Evolutionary conservation across 2,797 vertebrate species (phyloP).

Genomic region (Hydrolagus colliei): DNA sequence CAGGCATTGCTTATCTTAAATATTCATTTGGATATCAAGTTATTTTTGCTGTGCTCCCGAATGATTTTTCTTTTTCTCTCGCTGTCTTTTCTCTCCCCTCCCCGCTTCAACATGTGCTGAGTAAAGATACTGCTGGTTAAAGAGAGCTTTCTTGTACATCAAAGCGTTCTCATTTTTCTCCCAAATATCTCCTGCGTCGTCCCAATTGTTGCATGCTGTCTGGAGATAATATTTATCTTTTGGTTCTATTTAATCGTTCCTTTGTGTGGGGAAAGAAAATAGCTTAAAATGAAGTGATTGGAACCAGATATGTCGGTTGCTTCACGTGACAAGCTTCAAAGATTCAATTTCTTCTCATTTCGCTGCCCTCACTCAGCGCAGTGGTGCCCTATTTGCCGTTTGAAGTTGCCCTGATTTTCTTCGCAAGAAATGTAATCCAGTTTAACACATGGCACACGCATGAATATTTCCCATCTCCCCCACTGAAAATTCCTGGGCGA

Average conservation of each 20-base stretch:
- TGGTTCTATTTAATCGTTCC: not conserved
- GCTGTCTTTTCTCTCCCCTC: not conserved
- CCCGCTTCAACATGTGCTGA: not conserved
- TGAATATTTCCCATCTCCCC: no score
- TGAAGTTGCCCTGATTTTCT: not conserved
- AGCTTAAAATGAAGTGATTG: not conserved
- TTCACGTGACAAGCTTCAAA: constrained; percentile 9
- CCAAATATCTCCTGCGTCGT: constrained; percentile 8
- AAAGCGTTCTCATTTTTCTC: not conserved
- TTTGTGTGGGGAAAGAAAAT: constrained; percentile 5
- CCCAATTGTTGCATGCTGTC: not conserved
- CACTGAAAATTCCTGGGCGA: no score
- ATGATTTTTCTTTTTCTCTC: constrained; percentile 10
- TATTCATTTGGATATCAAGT: constrained; percentile 1
- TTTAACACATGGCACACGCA: not conserved
- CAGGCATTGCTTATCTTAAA: constrained; percentile 1
- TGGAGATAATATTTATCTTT: constrained; percentile 24
- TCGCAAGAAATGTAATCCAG: not conserved
- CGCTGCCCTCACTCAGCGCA: not conserved
- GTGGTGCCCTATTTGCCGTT: not conserved
- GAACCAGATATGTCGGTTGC: not conserved
- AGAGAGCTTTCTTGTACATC: not conserved
- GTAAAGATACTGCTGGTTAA: constrained; percentile 14
- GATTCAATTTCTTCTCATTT: constrained; percentile 10
- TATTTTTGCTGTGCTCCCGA: not conserved